A percentile compares a stretch with the other conserved stretches of the same genome.
Evolutionary conservation across 2,888 invertebrate genomes (phyloP).

Genomic region (Melinaea menophilus): DNA sequence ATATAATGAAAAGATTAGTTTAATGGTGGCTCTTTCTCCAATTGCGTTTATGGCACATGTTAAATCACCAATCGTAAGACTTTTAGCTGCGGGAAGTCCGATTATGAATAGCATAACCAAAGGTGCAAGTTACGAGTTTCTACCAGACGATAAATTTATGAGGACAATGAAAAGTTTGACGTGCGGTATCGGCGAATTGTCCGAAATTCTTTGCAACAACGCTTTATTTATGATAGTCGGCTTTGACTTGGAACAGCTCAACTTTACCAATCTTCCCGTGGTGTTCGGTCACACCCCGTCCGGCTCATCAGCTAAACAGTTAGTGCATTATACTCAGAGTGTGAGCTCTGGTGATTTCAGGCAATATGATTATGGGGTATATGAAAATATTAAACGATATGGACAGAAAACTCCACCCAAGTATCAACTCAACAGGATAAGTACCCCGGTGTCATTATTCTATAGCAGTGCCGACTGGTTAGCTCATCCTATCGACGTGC

Average conservation of each 20-base stretch:
- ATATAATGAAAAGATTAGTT: slow-evolving; percentile 74
- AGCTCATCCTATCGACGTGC: slow-evolving; percentile 77
- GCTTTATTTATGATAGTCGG: slow-evolving; percentile 79
- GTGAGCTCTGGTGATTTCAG: slow-evolving; percentile 50
- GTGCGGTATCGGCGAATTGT: slow-evolving; percentile 62
- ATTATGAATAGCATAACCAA: slow-evolving; percentile 43
- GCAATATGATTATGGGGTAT: slow-evolving; percentile 52
- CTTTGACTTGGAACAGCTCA: slow-evolving; percentile 74
- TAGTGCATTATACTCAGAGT: slow-evolving; percentile 75
- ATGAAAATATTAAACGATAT: slow-evolving; percentile 48
- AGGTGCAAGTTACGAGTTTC: slow-evolving; percentile 79
- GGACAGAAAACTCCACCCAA: slow-evolving; percentile 47
- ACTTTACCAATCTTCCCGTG: slow-evolving; percentile 76
- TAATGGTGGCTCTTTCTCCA: slow-evolving; percentile 78
- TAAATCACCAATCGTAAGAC: slow-evolving; percentile 50
- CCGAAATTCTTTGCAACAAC: slow-evolving; percentile 77
- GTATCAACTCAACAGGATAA: slow-evolving; percentile 49
- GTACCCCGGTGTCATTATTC: slow-evolving; percentile 54
- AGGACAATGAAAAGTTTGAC: slow-evolving; percentile 57
- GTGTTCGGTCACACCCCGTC: slow-evolving; percentile 74
- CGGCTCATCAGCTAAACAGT: slow-evolving; percentile 74
- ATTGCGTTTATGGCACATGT: slow-evolving; percentile 72
- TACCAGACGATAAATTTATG: slow-evolving; percentile 77
- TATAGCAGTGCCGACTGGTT: slow-evolving; percentile 80
- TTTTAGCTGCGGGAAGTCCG: slow-evolving; percentile 47